Evolutionary conservation across 2,888 invertebrate species (phyloP).

Genomic region (Hofmannophila pseudospretella): DNA sequence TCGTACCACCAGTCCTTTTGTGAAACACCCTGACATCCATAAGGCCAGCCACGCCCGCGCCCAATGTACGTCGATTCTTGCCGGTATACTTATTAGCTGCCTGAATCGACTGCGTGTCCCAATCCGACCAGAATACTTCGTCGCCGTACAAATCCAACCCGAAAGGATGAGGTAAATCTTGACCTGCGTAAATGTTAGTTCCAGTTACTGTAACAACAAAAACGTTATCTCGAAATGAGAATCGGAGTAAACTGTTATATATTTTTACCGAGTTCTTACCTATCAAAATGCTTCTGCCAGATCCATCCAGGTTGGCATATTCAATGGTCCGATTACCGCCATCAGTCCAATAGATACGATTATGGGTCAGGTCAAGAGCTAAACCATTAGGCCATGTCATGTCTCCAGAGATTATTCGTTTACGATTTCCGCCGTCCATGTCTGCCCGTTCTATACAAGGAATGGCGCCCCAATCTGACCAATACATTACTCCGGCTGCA

Average conservation of each 20-base stretch:
- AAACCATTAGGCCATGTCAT: conserved; percentile 92
- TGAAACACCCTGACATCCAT: conserved; percentile 92
- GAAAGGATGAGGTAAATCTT: conserved; percentile 85
- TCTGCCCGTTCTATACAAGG: conserved; percentile 91
- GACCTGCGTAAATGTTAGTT: conserved; percentile 2
- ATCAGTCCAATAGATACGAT: conserved; percentile 92
- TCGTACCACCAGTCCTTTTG: conserved; percentile 73
- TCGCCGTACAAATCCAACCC: conserved; percentile 87
- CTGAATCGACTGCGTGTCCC: conserved; percentile 87
- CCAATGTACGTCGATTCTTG: conserved; percentile 80
- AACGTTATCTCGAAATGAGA: no score
- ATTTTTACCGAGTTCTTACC: conserved; percentile 60
- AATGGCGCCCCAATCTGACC: conserved; percentile 92
- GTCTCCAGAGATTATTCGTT: conserved; percentile 80
- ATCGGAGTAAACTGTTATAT: background rate
- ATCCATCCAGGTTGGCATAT: conserved; percentile 87
- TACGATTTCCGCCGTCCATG: conserved; percentile 89
- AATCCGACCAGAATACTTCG: conserved; percentile 91
- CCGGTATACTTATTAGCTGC: conserved; percentile 87
- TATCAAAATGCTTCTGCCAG: conserved; percentile 81
- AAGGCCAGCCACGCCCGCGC: conserved; percentile 84
- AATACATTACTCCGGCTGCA: conserved; percentile 88
- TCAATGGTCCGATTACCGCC: conserved; percentile 89
- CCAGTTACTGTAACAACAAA: no score
- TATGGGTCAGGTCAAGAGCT: conserved; percentile 85